Evolutionary conservation across 2,888 invertebrate species (phyloP).

Genomic region (Punctoribates punctum): DNA sequence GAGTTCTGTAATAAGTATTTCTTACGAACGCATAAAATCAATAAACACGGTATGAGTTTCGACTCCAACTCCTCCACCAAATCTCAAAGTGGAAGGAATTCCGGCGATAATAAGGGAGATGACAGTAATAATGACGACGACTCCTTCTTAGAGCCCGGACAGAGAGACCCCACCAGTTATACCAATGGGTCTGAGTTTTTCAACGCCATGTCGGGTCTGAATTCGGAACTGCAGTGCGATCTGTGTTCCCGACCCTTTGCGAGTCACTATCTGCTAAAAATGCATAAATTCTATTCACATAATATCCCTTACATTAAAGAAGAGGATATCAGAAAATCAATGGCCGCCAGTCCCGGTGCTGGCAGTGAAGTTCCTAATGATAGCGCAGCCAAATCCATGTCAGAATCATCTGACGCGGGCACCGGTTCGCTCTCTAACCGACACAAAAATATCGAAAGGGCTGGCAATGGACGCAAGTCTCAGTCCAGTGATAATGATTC

Average conservation of each 20-base stretch:
- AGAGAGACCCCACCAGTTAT: conserved; percentile 42
- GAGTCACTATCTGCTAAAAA: conserved; percentile 54
- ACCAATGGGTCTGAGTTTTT: conserved; percentile 37
- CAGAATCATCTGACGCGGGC: background rate
- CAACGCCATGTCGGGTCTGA: conserved; percentile 41
- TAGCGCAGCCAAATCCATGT: background rate
- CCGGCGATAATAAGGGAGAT: conserved; percentile 28
- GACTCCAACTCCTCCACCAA: conserved; percentile 27
- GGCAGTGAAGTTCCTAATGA: conserved; percentile 32
- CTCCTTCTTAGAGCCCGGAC: conserved; percentile 43
- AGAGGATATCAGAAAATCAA: conserved; percentile 43
- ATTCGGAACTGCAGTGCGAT: conserved; percentile 53
- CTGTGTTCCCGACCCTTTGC: conserved; percentile 54
- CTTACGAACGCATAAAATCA: conserved; percentile 57
- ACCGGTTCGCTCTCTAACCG: background rate
- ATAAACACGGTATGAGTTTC: conserved; percentile 55
- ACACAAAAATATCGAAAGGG: background rate
- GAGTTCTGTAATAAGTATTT: conserved; percentile 59
- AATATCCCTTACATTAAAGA: conserved; percentile 50
- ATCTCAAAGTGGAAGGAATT: conserved; percentile 26
- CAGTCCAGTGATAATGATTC: background rate
- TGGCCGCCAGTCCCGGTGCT: conserved; percentile 18
- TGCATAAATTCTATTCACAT: conserved; percentile 56
- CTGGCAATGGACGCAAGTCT: conserved; percentile 11
- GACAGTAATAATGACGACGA: conserved; percentile 40